Evolutionary conservation across 37 sponge, comb jelly and placozoan genomes (phyloP).

Genomic region (Lycopodina hypogea): DNA sequence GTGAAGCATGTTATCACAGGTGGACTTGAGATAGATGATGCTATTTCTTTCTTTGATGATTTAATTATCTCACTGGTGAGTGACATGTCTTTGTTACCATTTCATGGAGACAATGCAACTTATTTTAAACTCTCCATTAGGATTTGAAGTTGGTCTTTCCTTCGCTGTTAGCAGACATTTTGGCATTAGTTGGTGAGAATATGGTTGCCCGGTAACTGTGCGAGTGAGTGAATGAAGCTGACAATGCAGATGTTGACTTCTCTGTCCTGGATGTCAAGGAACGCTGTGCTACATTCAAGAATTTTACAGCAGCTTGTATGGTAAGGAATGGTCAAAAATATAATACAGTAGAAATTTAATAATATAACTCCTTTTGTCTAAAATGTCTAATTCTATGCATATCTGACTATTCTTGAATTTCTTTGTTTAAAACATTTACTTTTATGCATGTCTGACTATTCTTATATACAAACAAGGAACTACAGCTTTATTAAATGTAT

Average conservation of each 20-base stretch:
- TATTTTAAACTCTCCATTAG: not conserved
- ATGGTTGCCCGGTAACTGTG: not conserved
- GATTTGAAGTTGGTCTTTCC: slow-evolving; percentile 29
- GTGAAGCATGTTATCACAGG: slow-evolving; percentile 28
- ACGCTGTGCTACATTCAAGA: slow-evolving; percentile 27
- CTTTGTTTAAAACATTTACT: too few species aligned
- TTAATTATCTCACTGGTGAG: slow-evolving; percentile 41
- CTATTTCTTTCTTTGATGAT: slow-evolving; percentile 39
- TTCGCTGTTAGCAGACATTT: slow-evolving; percentile 54
- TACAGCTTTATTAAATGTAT: too few species aligned
- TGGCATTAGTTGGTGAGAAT: slow-evolving; percentile 50
- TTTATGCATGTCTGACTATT: too few species aligned
- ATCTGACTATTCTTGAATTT: too few species aligned
- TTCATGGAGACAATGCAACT: not conserved
- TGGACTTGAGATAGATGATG: slow-evolving; percentile 51
- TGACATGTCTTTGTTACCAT: not conserved
- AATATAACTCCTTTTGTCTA: not conserved
- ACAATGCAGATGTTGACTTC: slow-evolving; percentile 59
- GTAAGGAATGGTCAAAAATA: slow-evolving; percentile 27
- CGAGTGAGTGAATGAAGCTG: not conserved
- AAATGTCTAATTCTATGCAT: not conserved
- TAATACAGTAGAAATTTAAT: not conserved
- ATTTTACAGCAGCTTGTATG: slow-evolving; percentile 28
- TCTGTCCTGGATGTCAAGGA: slow-evolving; percentile 38
- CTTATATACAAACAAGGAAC: too few species aligned